Base-by-base conservation (phyloP, 2,797 vertebrate genomes). In the Pelodytes ibericus region DNA sequence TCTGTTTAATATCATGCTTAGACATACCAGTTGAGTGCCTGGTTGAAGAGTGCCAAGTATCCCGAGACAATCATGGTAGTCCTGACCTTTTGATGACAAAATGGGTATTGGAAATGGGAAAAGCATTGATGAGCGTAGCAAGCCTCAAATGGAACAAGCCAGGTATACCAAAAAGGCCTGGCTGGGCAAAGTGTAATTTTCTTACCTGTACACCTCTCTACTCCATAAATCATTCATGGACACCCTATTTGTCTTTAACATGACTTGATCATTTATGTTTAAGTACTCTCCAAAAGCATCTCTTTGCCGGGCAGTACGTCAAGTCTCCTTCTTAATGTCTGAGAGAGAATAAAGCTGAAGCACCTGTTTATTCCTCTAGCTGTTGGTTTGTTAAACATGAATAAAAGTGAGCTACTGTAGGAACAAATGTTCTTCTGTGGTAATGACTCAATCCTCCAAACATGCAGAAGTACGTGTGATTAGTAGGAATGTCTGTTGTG, bases 401-500 rank as follows among this genome's bases (percentile, higher is more conserved):
- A 29, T 58, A 11, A 26, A 30, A 30, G 27, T n/a, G 27, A 60
- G 61, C 33, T 63, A 9, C 33, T 63, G 33, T 39, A 36, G 33
- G n/a, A 31, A 31, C 6, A 61, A 20, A n/a, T 30, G 29, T 65
- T 25, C 57, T 69, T n/a, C 24, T 77, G 61, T 20, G 58, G 47
- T 36, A 29, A 59, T 78, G 59, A 65, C 56, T 58, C 49, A 59
- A 44, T 53, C 57, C 20, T 61, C 47, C 29, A 72, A 41, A 31
- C 59, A 72, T 79, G 30, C 33, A 16, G 30, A 49, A 66, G 29
- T 56, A 15, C 36, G 15, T 60, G 56, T 16, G 76, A 56, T 79
- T 62, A 56, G 15, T 6, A 22, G 57, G 47, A 49, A 77, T 66
- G 51, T 36, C 57, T 31, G 49, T 63, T 41, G 58, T 60, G 44